Conservation (phyloP, 2,888 invertebrate genomes). For the Blastobasis adustella region DNA sequence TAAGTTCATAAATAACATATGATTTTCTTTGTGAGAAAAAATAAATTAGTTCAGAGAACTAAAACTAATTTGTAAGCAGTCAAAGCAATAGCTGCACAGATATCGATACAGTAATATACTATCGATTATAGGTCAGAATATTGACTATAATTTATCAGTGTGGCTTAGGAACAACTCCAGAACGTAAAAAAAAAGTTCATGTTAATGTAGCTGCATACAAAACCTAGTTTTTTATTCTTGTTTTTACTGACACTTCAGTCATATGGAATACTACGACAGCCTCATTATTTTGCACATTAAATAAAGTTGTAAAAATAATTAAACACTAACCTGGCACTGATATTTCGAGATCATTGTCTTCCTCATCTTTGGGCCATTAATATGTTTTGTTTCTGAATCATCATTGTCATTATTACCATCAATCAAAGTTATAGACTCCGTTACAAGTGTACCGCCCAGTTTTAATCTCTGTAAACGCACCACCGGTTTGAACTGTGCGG, state of each 20-base stretch:
- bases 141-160: too few species aligned
- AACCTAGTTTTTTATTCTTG: not conserved
- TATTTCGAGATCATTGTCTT: constrained; percentile 47
- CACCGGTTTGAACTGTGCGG: constrained; percentile 34
- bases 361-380: constrained; percentile 37
- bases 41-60: too few species aligned
- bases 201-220: too few species aligned
- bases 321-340: constrained; percentile 44
- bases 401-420: constrained; percentile 12
- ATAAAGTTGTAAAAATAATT: not conserved
- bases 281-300: not conserved
- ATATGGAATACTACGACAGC: not conserved
- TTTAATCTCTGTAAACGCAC: constrained; percentile 18
- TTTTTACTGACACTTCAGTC: not conserved
- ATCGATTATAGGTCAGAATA: too few species aligned
- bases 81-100: too few species aligned
- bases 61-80: too few species aligned
- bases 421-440: constrained; percentile 7
- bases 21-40: too few species aligned
- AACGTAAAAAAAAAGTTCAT: too few species aligned
- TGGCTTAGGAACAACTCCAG: too few species aligned
- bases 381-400: constrained; percentile 18
- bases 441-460: not conserved
- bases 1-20: too few species aligned
- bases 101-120: too few species aligned